These are phyloP conservation scores for Fukomys damarensis DNA, from an alignment of 2,113 vertebrate genomes.

Conservation along the genomic window DNA sequence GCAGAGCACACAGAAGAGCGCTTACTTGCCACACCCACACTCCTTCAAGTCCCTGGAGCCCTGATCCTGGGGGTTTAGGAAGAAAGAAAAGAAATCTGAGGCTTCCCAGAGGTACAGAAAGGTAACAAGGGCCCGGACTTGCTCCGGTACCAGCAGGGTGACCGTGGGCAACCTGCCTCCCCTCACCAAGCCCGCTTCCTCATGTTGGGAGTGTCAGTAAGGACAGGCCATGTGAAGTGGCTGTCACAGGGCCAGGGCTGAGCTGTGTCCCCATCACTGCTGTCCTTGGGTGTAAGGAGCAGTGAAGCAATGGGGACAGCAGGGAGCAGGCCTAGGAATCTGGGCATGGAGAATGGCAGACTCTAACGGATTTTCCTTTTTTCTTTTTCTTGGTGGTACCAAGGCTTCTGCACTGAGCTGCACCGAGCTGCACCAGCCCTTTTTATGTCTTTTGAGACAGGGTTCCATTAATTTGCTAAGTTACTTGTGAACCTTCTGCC, in stretches of 20 bases:
- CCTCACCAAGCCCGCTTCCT: neutral
- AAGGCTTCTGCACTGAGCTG: neutral
- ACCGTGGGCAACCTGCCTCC: neutral
- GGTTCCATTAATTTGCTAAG: neutral
- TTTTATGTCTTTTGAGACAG: neutral
- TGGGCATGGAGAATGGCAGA: neutral
- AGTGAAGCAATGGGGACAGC: neutral
- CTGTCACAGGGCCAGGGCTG: neutral
- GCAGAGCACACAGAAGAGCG: neutral
- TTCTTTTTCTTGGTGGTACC: neutral
- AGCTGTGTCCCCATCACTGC: neutral
- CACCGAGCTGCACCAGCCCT: no score
- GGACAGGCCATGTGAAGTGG: neutral
- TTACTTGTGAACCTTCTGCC: neutral
- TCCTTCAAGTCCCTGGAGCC: neutral
- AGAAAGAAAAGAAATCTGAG: neutral
- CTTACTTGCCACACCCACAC: accelerated
- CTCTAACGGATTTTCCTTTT: neutral
- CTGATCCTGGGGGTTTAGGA: neutral
- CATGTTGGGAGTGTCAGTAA: neutral
- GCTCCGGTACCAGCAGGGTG: neutral
- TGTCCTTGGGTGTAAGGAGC: neutral
- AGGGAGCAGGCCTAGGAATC: neutral
- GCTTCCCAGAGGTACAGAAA: neutral
- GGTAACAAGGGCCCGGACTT: neutral